Base-by-base conservation (phyloP, 2,888 invertebrate genomes). In the Acleris laterana region DNA sequence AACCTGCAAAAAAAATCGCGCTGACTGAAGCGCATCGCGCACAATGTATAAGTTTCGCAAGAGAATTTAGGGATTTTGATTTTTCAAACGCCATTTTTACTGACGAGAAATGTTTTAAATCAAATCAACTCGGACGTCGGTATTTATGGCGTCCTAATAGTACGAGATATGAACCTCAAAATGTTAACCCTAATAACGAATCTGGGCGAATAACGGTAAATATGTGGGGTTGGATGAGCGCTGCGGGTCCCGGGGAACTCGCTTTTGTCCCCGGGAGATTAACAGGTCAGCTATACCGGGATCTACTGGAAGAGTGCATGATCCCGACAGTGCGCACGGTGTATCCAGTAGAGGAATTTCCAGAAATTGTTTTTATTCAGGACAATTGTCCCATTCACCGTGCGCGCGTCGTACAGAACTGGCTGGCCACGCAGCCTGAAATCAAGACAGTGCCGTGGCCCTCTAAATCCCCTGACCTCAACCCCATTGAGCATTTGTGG, bases 81-180 rank as follows among this genome's bases (percentile, higher is more conserved):
- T 69, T 70, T 68, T 63, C 68, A 49, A 61, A 68, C 55, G 68
- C 70, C 50, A 69, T 72, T 67, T 72, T 72, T 69, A 64, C 67
- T 17, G 71, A 71, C 38, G 68, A 71, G 62, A 71, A 70, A 22
- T 11, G 17, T 20, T 70, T 68, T 57, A 68, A 64, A n/a, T 70
- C 72, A 0, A 68, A 63, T 17, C 44, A 69, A 22, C 3, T 42
- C 2, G 69, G 72, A 51, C 69, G 69, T 61, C 69, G 58, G 60
- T 46, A 68, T 51, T 62, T 69, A 69, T 69, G 70, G 71, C 70
- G 71, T 66, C 62, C 64, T 25, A 63, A 69, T 42, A 69, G 62
- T 57, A 67, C 62, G 3, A 46, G 69, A 48, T 71, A 69, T 42
- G 68, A 69, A 46, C 59, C 51, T 13, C 19, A 17, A 44, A 68